Evolutionary conservation across 2,888 invertebrate genomes (phyloP).

Genomic region (Abrostola tripartita): DNA sequence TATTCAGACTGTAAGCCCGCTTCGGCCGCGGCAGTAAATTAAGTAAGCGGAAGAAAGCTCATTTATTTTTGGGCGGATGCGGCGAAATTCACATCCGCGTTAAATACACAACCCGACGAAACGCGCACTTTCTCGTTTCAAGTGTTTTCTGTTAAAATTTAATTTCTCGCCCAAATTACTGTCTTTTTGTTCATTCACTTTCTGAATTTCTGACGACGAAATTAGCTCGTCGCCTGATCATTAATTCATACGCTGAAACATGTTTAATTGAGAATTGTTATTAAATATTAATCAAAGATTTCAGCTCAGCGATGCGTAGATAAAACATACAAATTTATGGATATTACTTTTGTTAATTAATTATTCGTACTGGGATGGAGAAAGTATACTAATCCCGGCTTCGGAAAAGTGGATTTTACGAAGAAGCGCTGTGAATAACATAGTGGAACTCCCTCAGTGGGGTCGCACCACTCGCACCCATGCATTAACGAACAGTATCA

Average conservation of each 20-base stretch:
- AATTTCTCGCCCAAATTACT: slow-evolving; percentile 83
- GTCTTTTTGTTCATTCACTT: slow-evolving; percentile 85
- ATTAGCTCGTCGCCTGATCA: slow-evolving; percentile 73
- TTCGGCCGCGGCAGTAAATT: slow-evolving; percentile 82
- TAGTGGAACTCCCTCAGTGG: slow-evolving; percentile 45
- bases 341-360: slow-evolving; percentile 53
- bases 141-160: slow-evolving; percentile 86
- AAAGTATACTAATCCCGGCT: slow-evolving; percentile 54
- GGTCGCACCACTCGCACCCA: slow-evolving; percentile 12
- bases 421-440: slow-evolving; percentile 49
- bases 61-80: slow-evolving; percentile 88
- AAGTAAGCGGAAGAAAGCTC: slow-evolving; percentile 88
- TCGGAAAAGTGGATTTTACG: slow-evolving; percentile 50
- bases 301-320: slow-evolving; percentile 55
- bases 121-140: slow-evolving; percentile 78
- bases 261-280: slow-evolving; percentile 72
- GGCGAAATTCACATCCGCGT: slow-evolving; percentile 87
- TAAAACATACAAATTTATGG: slow-evolving; percentile 56
- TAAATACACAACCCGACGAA: slow-evolving; percentile 84
- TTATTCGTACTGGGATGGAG: slow-evolving; percentile 49
- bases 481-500: slow-evolving; percentile 47
- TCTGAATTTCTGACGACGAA: slow-evolving; percentile 81
- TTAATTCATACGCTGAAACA: slow-evolving; percentile 75
- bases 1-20: slow-evolving; percentile 80
- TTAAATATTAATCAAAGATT: slow-evolving; percentile 73